Evolutionary conservation across 1,140 invertebrate species (phyloP).

Genomic region (Idris sp.): DNA sequence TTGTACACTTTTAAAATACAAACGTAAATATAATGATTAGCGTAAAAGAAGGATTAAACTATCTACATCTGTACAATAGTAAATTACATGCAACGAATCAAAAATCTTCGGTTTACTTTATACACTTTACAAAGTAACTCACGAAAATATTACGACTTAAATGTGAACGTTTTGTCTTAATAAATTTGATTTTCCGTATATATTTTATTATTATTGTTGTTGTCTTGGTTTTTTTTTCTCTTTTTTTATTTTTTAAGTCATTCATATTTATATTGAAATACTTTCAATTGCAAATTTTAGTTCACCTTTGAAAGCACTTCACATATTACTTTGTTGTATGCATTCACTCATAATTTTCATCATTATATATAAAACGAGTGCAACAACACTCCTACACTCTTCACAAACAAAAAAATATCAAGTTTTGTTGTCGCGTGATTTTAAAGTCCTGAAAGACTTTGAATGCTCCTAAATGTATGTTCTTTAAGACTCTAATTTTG

Average conservation of each 20-base stretch:
- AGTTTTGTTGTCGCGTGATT: constrained; percentile 30
- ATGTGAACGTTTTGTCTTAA: constrained; percentile 37
- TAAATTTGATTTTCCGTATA: constrained; percentile 40
- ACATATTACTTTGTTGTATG: constrained; percentile 15
- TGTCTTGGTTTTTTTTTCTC: constrained; percentile 6
- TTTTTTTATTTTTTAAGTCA: no score
- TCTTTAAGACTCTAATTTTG: constrained; percentile 41
- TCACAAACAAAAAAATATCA: constrained; percentile 43
- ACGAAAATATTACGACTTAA: constrained; percentile 38
- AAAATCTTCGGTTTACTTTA: constrained; percentile 42
- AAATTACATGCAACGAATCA: constrained; percentile 52
- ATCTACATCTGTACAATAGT: constrained; percentile 53
- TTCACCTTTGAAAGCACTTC: constrained; percentile 21
- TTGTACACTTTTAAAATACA: constrained; percentile 45
- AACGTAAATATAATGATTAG: constrained; percentile 43
- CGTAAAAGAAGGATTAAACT: constrained; percentile 40
- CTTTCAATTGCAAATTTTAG: constrained; percentile 8
- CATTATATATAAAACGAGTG: constrained; percentile 26
- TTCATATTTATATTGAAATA: constrained; percentile 12
- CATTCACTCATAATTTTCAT: constrained; percentile 15
- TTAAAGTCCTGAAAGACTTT: constrained; percentile 35
- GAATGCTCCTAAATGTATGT: constrained; percentile 29
- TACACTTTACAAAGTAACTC: constrained; percentile 53
- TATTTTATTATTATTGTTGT: constrained; percentile 1
- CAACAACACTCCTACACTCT: constrained; percentile 27